These are phyloP conservation scores for Teleogryllus oceanicus DNA, from an alignment of 2,888 invertebrate genomes.

Conservation along the genomic window DNA sequence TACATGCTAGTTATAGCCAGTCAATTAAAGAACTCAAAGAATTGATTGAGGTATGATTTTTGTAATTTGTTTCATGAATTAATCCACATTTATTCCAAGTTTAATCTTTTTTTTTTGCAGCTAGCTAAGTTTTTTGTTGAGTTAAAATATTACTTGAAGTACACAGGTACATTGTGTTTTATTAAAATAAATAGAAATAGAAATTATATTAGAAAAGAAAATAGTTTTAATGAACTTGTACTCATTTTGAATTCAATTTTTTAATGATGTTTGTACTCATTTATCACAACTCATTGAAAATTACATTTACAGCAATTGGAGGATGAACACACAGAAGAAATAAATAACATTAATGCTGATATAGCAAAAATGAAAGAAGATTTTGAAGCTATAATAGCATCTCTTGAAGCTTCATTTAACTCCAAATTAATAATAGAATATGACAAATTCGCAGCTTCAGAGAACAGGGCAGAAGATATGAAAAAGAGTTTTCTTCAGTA, in stretches of 20 bases:
- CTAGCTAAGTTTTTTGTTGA: too few species aligned
- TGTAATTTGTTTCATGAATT: too few species aligned
- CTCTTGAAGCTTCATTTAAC: constrained; percentile 73
- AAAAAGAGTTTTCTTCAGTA: constrained; percentile 42
- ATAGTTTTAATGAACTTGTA: too few species aligned
- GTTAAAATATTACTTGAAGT: too few species aligned
- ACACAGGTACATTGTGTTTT: too few species aligned
- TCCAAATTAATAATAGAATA: constrained; percentile 84
- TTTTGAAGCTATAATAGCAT: constrained; percentile 65
- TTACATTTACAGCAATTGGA: constrained; percentile 32
- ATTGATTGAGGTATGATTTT: constrained; percentile 41
- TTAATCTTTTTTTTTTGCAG: too few species aligned
- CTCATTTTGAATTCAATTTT: too few species aligned
- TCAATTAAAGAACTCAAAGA: constrained; percentile 73
- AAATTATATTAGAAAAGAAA: too few species aligned
- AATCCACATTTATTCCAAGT: too few species aligned
- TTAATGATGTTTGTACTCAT: too few species aligned
- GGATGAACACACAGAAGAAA: constrained; percentile 62
- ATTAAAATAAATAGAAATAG: too few species aligned
- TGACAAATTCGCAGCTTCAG: constrained; percentile 76
- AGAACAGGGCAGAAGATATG: constrained; percentile 65
- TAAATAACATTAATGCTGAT: constrained; percentile 73
- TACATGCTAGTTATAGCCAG: constrained; percentile 77
- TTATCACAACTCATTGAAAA: too few species aligned
- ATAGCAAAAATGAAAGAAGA: constrained; percentile 65